phyloP scores from a whole-genome alignment of 2,797 vertebrate species.

The Mormyrops boulengeri region DNA sequence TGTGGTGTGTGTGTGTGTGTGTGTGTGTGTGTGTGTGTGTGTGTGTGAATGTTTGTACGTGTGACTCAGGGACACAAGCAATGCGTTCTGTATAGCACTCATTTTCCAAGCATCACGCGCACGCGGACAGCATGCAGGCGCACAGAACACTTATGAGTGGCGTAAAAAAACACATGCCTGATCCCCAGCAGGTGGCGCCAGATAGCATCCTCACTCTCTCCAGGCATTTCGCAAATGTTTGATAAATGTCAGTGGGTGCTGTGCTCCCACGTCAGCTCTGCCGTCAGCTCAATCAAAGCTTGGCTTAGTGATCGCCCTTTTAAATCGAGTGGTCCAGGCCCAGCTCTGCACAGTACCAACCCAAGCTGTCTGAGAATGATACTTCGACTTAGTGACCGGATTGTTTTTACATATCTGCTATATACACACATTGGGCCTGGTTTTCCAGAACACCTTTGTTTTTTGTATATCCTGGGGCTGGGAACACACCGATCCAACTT shows the following conservation, averaged over 20 bases:
- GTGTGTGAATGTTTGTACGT: background rate
- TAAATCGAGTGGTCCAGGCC: background rate
- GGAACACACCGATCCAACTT: background rate
- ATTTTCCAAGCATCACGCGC: background rate
- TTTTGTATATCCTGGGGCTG: background rate
- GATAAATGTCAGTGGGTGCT: background rate
- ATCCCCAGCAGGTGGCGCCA: background rate
- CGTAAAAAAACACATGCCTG: background rate
- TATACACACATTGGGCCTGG: background rate
- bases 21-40: background rate
- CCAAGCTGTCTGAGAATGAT: background rate
- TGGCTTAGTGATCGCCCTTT: background rate
- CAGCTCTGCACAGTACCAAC: background rate
- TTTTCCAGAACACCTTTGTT: background rate
- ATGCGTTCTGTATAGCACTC: background rate
- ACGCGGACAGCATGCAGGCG: background rate
- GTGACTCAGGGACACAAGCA: background rate
- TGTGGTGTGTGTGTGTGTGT: background rate
- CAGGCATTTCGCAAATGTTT: background rate
- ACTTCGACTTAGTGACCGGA: background rate
- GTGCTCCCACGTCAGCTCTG: background rate
- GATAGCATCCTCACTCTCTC: background rate
- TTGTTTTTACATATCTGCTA: background rate
- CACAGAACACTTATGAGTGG: background rate
- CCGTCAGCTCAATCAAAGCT: background rate